Evolutionary conservation across 2,797 vertebrate genomes (phyloP).

Genomic region (Neosilurus hyrtlii): DNA sequence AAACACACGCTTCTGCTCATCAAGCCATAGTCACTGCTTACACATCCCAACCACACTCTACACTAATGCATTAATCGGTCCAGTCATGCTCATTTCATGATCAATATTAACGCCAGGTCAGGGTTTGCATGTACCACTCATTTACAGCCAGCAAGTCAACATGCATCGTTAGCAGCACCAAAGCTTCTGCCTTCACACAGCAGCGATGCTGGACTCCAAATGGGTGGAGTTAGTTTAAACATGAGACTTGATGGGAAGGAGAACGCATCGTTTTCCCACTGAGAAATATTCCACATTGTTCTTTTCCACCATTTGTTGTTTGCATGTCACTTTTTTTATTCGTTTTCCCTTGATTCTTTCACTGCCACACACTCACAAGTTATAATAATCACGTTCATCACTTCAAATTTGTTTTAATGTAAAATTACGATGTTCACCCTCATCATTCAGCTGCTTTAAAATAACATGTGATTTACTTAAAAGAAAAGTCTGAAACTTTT

Average conservation of each 20-base stretch:
- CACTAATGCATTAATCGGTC: constrained; percentile 4
- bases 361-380: not conserved
- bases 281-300: not conserved
- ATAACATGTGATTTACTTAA: not conserved
- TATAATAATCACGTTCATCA: not conserved
- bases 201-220: not conserved
- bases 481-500: not conserved
- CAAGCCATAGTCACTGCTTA: constrained; percentile 36
- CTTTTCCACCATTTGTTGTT: not conserved
- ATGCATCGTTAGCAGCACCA: not conserved
- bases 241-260: not conserved
- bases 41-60: constrained; percentile 14
- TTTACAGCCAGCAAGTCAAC: not conserved
- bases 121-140: not conserved
- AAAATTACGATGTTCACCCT: not conserved
- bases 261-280: not conserved
- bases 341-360: not conserved
- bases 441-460: not conserved
- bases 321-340: not conserved
- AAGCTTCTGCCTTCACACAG: not conserved
- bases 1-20: constrained; percentile 26
- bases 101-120: not conserved
- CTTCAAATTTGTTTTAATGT: not conserved
- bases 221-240: not conserved
- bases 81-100: not conserved